A percentile compares a stretch with the other conserved stretches of the same genome.
Conservation (phyloP, 2,797 vertebrate genomes). For the Dromococcyx pavoninus region DNA sequence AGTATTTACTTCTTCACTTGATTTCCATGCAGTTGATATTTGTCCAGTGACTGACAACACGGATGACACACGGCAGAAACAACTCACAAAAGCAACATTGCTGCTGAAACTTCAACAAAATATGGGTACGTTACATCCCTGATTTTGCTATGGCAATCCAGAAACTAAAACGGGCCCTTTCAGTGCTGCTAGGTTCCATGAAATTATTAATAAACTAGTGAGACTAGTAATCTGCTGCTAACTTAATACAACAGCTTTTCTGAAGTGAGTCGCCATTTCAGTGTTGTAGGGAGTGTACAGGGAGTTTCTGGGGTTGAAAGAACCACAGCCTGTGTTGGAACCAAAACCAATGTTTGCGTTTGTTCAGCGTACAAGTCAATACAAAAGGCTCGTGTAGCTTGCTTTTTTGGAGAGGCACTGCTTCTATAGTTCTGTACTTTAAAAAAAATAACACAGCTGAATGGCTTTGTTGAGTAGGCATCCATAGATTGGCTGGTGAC, state of each 20-base stretch:
- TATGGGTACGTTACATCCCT: slow-evolving; percentile 71
- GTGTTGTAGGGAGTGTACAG: background rate
- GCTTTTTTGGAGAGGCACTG: background rate
- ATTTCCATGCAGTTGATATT: slow-evolving; percentile 65
- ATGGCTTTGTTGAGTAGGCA: background rate
- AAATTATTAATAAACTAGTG: background rate
- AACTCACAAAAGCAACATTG: slow-evolving; percentile 59
- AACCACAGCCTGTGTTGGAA: background rate
- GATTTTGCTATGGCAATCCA: background rate
- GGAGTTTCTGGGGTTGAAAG: background rate
- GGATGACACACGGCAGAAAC: slow-evolving; percentile 37
- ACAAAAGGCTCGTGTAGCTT: background rate
- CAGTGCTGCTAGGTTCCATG: background rate
- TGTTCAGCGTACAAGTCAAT: background rate
- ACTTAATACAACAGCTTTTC: background rate
- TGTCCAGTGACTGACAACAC: slow-evolving; percentile 32
- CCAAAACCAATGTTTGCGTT: background rate
- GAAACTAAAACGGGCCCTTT: background rate
- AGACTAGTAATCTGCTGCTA: background rate
- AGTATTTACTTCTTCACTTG: background rate
- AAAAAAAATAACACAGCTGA: background rate
- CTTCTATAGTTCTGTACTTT: background rate
- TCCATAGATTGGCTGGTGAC: background rate
- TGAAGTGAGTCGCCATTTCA: background rate
- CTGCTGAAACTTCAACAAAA: slow-evolving; percentile 75